A percentile compares a stretch with the other conserved stretches of the same genome.
Conservation (phyloP, 2,797 vertebrate species). For the Lepilemur ruficaudatus region DNA sequence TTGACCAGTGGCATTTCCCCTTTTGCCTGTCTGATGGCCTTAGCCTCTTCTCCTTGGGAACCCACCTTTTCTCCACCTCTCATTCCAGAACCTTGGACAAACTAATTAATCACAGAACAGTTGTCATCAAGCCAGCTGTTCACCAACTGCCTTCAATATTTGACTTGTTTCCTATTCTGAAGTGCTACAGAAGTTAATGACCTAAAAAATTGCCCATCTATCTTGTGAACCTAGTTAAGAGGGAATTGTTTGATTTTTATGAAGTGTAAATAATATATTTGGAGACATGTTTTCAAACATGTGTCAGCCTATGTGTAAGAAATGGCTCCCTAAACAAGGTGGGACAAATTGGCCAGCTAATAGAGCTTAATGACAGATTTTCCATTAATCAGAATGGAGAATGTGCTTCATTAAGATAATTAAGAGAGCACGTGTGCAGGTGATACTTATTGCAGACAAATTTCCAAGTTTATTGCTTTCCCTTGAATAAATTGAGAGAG, state of each 20-base stretch:
- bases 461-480: constrained; percentile 76
- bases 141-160: constrained; percentile 69
- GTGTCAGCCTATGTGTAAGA: constrained; percentile 45
- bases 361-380: constrained; percentile 82
- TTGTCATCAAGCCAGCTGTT: constrained; percentile 77
- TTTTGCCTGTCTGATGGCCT: neutral
- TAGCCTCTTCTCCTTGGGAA: constrained; percentile 12
- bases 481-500: constrained; percentile 69
- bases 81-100: constrained; percentile 68
- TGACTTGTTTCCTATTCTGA: constrained; percentile 77
- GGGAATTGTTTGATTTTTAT: constrained; percentile 71
- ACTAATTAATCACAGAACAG: constrained; percentile 79
- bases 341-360: constrained; percentile 76
- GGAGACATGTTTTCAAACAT: constrained; percentile 17
- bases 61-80: constrained; percentile 51
- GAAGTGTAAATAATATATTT: constrained; percentile 69
- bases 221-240: constrained; percentile 72
- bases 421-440: constrained; percentile 77
- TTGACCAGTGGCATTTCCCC: constrained; percentile 6
- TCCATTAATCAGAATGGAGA: constrained; percentile 80
- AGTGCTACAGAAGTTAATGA: constrained; percentile 78
- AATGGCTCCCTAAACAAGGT: constrained; percentile 70
- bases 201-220: constrained; percentile 75
- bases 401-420: constrained; percentile 84
- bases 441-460: constrained; percentile 72